Percentiles rank a stretch among this genome's conserved stretches.
Conservation (phyloP, 2,113 vertebrate genomes). For the Oryzias celebensis region DNA sequence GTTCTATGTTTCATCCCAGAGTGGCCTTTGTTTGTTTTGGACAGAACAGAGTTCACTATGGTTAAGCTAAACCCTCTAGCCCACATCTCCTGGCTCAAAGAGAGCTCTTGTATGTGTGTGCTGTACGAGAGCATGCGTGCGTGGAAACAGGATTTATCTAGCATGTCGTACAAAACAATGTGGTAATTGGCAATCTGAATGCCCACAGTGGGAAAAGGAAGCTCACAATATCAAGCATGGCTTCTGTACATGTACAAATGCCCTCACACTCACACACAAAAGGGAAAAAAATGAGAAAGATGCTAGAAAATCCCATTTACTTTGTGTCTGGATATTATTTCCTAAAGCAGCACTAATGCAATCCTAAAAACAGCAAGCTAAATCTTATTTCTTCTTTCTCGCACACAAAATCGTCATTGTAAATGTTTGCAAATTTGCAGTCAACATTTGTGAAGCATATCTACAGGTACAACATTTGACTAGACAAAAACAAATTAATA, state of each 20-base stretch:
- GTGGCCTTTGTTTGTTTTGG: conserved; percentile 55
- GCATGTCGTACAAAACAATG: conserved; percentile 61
- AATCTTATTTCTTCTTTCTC: conserved; percentile 17
- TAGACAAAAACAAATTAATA: too few relatives aligned
- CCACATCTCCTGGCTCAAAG: conserved; percentile 64
- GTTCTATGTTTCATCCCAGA: conserved; percentile 26
- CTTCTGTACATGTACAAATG: conserved; percentile 26
- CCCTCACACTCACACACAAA: conserved; percentile 12
- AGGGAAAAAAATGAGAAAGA: conserved; percentile 41
- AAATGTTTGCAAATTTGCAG: too few relatives aligned
- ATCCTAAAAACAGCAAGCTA: conserved; percentile 42
- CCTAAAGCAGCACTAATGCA: conserved; percentile 48
- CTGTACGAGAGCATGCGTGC: conserved; percentile 30
- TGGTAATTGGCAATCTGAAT: conserved; percentile 66
- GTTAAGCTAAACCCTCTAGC: conserved; percentile 71
- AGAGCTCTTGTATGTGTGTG: conserved; percentile 26
- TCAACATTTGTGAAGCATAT: too few relatives aligned
- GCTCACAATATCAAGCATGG: conserved; percentile 47
- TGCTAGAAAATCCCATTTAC: conserved; percentile 77
- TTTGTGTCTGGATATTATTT: conserved; percentile 74
- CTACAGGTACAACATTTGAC: too few relatives aligned
- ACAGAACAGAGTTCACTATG: conserved; percentile 63
- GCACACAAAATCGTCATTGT: conserved; percentile 5
- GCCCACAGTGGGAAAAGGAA: conserved; percentile 68
- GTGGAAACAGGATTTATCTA: conserved; percentile 69